phyloP scores from a whole-genome alignment of 1,140 invertebrate species.

The Hylyphantes graminicola region DNA sequence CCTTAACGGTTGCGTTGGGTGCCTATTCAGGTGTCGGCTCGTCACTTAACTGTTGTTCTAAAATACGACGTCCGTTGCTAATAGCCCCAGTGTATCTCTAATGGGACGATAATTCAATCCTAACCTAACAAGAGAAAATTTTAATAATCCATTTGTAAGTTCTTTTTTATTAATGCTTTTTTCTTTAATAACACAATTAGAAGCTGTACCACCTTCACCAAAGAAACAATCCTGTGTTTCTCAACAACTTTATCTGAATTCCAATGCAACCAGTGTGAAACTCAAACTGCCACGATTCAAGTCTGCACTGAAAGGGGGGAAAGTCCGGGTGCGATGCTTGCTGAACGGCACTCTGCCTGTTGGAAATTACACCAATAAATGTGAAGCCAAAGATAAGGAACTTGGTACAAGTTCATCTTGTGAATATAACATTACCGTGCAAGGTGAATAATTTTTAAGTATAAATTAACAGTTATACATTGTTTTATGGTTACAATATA shows the following conservation, averaged over 20 bases:
- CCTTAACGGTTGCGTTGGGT: no score
- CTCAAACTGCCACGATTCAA: conserved; percentile 35
- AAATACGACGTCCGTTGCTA: no score
- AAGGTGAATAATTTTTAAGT: neutral
- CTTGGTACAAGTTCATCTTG: conserved; percentile 23
- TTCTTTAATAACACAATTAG: neutral
- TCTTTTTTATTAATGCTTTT: neutral
- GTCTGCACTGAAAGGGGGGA: conserved; percentile 26
- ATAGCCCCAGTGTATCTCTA: no score
- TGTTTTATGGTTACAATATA: no score
- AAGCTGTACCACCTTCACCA: conserved; percentile 17
- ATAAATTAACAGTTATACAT: no score
- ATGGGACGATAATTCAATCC: no score
- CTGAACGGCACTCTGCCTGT: conserved; percentile 22
- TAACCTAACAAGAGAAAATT: neutral
- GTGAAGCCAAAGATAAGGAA: conserved; percentile 33
- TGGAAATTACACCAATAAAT: conserved; percentile 43
- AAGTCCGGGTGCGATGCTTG: conserved; percentile 31
- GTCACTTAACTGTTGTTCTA: no score
- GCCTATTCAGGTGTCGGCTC: no score
- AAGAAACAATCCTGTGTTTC: conserved; percentile 9
- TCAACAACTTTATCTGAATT: neutral
- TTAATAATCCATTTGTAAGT: neutral
- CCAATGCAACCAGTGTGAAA: neutral
- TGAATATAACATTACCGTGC: conserved; percentile 27